phyloP scores from a whole-genome alignment of 2,113 vertebrate genomes.

The Guaruba guarouba region DNA sequence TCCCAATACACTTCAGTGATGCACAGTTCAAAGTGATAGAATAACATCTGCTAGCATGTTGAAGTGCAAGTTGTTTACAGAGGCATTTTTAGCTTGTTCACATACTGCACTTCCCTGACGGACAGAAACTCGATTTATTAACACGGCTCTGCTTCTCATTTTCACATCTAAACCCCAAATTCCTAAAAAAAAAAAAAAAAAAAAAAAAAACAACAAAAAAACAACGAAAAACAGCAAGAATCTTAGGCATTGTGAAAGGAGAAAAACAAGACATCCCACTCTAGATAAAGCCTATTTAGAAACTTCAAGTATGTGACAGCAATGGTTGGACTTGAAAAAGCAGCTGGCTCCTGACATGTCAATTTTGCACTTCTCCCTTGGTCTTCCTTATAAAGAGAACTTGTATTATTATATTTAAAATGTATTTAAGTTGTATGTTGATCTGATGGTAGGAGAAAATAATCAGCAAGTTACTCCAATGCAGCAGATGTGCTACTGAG shows the following conservation, averaged over 20 bases:
- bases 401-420: not conserved
- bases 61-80: conserved; percentile 70
- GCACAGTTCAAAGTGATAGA: conserved; percentile 74
- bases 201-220: too few relatives aligned
- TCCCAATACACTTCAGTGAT: conserved; percentile 78
- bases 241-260: not conserved
- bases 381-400: not conserved
- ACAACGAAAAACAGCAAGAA: not conserved
- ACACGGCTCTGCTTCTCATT: conserved; percentile 7
- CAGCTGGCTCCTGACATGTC: not conserved
- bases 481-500: accelerated
- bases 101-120: not conserved
- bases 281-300: conserved; percentile 23
- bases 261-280: not conserved
- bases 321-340: not conserved
- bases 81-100: conserved; percentile 46
- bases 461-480: accelerated
- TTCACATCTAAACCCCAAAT: not conserved
- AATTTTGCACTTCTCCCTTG: not conserved
- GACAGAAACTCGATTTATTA: not conserved
- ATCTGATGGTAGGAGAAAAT: not conserved
- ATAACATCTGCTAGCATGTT: conserved; percentile 71
- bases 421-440: not conserved
- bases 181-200: not conserved
- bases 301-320: conserved; percentile 9